Evolutionary conservation across 2,888 invertebrate species (phyloP).

Genomic region (Pollenia amentaria): DNA sequence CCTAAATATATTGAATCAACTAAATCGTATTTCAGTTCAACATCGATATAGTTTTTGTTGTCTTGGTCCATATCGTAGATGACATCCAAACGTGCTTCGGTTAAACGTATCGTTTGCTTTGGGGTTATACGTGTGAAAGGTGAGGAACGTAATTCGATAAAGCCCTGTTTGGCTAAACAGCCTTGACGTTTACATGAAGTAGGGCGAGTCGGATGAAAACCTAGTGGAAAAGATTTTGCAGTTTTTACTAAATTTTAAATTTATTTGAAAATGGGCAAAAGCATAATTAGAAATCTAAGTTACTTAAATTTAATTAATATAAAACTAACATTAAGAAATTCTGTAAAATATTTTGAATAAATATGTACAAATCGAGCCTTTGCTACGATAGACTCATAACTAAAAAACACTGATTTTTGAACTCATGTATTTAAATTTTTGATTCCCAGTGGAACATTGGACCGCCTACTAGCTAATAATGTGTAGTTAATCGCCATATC

Average conservation of each 20-base stretch:
- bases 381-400: no score
- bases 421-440: no score
- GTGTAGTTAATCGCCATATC: no score
- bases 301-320: no score
- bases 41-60: slow-evolving; percentile 88
- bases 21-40: slow-evolving; percentile 93
- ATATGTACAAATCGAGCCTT: no score
- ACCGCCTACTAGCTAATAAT: no score
- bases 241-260: neutral
- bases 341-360: no score
- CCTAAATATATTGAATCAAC: slow-evolving; percentile 94
- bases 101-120: slow-evolving; percentile 92
- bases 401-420: no score
- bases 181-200: slow-evolving; percentile 77
- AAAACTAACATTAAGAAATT: no score
- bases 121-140: slow-evolving; percentile 90
- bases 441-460: no score
- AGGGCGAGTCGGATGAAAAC: slow-evolving; percentile 75
- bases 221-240: slow-evolving; percentile 47
- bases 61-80: slow-evolving; percentile 88
- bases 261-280: no score
- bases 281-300: no score
- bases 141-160: slow-evolving; percentile 87
- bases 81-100: slow-evolving; percentile 87
- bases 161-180: slow-evolving; percentile 84